Conservation (phyloP, 2,113 vertebrate genomes). For the Lipophrys pholis region DNA sequence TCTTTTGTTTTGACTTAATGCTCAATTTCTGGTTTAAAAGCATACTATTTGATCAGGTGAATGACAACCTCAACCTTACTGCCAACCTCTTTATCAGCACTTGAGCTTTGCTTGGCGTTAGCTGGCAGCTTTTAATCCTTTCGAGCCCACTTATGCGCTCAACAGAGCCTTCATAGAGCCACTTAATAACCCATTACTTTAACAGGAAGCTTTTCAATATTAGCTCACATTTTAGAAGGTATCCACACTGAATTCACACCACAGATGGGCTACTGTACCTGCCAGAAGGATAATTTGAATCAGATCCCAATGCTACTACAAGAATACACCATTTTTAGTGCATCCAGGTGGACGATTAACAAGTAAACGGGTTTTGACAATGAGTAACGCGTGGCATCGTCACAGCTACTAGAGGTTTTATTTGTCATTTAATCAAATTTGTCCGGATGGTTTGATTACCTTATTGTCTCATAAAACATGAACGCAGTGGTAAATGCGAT, state of each 20-base stretch:
- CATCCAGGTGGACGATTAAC: slow-evolving; percentile 51
- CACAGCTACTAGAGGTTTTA: too few species aligned
- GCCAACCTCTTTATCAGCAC: background rate
- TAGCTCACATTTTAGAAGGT: slow-evolving; percentile 46
- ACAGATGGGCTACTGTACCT: slow-evolving; percentile 63
- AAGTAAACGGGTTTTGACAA: background rate
- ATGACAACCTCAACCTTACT: background rate
- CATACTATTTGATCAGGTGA: slow-evolving; percentile 14
- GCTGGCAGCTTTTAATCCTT: slow-evolving; percentile 26
- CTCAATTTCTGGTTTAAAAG: slow-evolving; percentile 1
- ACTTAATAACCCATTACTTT: slow-evolving; percentile 39
- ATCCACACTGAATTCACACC: slow-evolving; percentile 37
- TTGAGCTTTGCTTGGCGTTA: background rate
- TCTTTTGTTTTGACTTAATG: background rate
- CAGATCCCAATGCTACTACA: slow-evolving; percentile 26
- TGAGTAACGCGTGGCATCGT: background rate
- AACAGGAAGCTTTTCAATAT: slow-evolving; percentile 24
- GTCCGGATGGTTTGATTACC: too few species aligned
- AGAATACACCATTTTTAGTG: slow-evolving; percentile 13
- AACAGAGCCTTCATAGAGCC: background rate
- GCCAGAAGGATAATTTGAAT: slow-evolving; percentile 52
- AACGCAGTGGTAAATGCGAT: too few species aligned
- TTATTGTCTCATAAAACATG: too few species aligned
- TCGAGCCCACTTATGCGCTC: slow-evolving; percentile 14
- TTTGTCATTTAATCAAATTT: too few species aligned